Evolutionary conservation across 2,797 vertebrate genomes (phyloP), one percentile per base, ranked within the genome.

Genomic region (Ctenosaura bakeri): DNA sequence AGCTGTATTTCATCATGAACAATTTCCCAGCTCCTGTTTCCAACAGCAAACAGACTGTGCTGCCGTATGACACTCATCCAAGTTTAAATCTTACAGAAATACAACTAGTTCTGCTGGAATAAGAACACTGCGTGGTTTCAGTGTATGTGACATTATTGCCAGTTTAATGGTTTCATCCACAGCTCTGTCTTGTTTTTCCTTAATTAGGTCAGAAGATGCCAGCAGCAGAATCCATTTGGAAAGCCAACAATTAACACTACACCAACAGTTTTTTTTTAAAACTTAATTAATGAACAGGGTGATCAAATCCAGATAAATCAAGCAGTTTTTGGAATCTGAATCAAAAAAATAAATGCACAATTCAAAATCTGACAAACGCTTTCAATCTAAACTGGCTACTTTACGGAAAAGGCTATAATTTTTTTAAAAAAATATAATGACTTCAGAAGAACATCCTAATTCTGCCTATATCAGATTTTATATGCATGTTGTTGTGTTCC

Each of bases 121-220:
- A 79, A 87, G 81, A 73, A 66, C 0, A 89, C 88, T 78, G 92
- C 89, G 87, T 88, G 66, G 74, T 91, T 77, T 94, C 0, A 0
- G 89, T 90, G 83, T 24, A 83, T 69, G 92, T 91, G 84, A 92
- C 69, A 91, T 91, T 94, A 94, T 89, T 96, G 95, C 93, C 92
- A 95, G 91, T 90, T 93, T 88, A 93, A 94, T 92, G 88, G 91
- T 77, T 94, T 94, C 88, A 94, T 89, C 91, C 90, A 93, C 89
- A 93, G 91, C 89, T 93, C 93, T 91, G 84, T 69, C 83, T 90
- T 89, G n/a, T 74, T 14, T 93, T 94, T 83, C 85, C 92, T 93
- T 90, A 96, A 96, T 94, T 95, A 94, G 94, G 95, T 95, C 95
- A 96, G 91, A 95, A 96, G 74, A 95, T 78, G 96, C 95, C 93